Percentiles rank a stretch among this genome's conserved stretches.
phyloP scores from a whole-genome alignment of 2,113 vertebrate genomes.

The Tragulus kanchil region DNA sequence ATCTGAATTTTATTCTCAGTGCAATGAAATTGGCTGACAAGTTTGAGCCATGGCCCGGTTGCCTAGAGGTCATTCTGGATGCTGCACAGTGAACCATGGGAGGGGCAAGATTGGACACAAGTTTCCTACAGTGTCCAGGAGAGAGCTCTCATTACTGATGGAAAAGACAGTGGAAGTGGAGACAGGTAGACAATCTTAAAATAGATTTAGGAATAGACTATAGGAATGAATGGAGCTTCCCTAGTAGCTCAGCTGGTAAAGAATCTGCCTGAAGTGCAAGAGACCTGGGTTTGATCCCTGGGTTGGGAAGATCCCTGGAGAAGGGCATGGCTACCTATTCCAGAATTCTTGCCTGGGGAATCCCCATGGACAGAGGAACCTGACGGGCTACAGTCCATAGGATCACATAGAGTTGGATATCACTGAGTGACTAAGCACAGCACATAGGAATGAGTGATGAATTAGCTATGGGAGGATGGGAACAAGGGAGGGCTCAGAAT shows the following conservation, averaged over 20 bases:
- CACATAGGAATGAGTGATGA: neutral
- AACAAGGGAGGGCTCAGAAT: neutral
- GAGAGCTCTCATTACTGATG: neutral
- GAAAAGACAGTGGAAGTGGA: neutral
- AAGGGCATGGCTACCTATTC: too few relatives aligned
- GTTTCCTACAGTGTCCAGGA: neutral
- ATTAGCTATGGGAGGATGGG: neutral
- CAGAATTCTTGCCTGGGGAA: too few relatives aligned
- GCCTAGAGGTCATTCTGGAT: neutral
- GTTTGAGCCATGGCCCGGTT: neutral
- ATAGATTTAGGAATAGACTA: conserved; percentile 2
- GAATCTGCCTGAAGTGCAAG: too few relatives aligned
- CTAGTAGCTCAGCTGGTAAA: too few relatives aligned
- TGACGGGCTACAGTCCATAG: too few relatives aligned
- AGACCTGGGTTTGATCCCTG: too few relatives aligned
- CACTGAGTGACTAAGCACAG: too few relatives aligned
- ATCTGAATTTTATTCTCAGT: neutral
- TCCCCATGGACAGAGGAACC: too few relatives aligned
- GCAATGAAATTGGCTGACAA: neutral
- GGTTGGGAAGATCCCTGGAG: too few relatives aligned
- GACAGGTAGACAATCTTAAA: neutral
- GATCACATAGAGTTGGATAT: too few relatives aligned
- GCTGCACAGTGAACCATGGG: neutral
- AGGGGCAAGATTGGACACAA: neutral
- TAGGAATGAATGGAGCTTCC: neutral